phyloP scores from a whole-genome alignment of 1,140 invertebrate species.

The Zeugodacus cucurbitae region DNA sequence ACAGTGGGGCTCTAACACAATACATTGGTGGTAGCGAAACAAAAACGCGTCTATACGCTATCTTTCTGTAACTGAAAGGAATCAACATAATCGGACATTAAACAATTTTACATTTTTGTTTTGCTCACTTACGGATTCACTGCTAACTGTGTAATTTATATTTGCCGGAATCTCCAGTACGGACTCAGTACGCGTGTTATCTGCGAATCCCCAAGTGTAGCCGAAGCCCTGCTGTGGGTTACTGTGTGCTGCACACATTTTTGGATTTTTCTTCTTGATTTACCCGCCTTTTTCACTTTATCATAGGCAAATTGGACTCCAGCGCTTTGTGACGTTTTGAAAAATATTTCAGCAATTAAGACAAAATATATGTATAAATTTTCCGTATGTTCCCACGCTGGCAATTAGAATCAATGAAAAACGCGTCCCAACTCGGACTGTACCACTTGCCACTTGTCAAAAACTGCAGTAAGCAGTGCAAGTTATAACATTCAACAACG shows the following conservation, averaged over 20 bases:
- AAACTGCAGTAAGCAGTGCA: not conserved
- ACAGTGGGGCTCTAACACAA: not conserved
- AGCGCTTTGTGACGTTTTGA: not conserved
- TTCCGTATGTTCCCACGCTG: constrained; percentile 24
- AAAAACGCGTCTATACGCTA: constrained; percentile 1
- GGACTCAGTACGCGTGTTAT: constrained; percentile 62
- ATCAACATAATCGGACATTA: not conserved
- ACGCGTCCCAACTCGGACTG: constrained; percentile 14
- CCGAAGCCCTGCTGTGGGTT: constrained; percentile 63
- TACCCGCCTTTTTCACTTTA: constrained; percentile 15
- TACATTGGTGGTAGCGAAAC: not conserved
- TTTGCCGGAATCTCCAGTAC: constrained; percentile 66
- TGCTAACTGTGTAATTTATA: constrained; percentile 65
- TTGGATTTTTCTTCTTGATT: constrained; percentile 40
- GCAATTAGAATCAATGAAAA: not conserved
- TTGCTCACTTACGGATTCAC: constrained; percentile 61
- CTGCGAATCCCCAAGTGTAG: constrained; percentile 64
- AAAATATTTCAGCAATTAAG: not conserved
- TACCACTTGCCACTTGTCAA: constrained; percentile 34
- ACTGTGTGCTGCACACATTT: constrained; percentile 66
- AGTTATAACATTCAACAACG: not conserved
- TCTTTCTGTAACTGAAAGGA: not conserved
- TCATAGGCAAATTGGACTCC: not conserved
- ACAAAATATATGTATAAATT: not conserved
- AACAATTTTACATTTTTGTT: no score